Conservation (phyloP, 2,797 vertebrate species). For the Poliocrania exsul region DNA sequence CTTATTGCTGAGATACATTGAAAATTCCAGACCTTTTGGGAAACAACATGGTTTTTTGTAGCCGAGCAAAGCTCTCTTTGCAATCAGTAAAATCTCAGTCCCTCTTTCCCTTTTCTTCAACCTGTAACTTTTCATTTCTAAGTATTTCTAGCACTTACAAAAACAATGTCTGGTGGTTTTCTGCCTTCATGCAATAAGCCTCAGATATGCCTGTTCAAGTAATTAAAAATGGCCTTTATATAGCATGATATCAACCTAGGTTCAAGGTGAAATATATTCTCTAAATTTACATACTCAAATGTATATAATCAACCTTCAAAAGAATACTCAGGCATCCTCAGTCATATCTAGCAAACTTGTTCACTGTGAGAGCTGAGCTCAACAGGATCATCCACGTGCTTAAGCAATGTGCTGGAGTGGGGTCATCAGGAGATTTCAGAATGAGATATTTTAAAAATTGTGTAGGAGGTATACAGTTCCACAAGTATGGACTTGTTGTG, state of each 20-base stretch:
- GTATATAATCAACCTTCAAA: not conserved
- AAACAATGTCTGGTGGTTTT: rapidly evolving
- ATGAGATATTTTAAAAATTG: not conserved
- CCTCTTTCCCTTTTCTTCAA: not conserved
- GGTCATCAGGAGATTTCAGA: not conserved
- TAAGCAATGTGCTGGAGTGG: not conserved
- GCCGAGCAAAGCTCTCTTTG: not conserved
- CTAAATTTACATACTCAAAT: not conserved
- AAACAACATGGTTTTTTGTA: rapidly evolving
- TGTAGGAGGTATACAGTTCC: rapidly evolving
- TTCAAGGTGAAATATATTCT: not conserved
- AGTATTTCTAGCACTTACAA: not conserved
- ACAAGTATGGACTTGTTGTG: not conserved
- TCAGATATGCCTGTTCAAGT: not conserved
- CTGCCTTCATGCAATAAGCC: not conserved
- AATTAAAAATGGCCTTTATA: not conserved
- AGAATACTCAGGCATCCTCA: not conserved
- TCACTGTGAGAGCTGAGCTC: not conserved
- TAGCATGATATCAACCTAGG: not conserved
- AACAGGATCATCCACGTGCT: not conserved
- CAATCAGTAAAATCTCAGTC: not conserved
- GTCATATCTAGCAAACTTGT: not conserved
- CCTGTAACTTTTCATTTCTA: not conserved
- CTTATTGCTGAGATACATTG: not conserved
- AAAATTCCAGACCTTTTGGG: not conserved